Evolutionary conservation across 2,888 invertebrate genomes (phyloP), one percentile per base, ranked within the genome.

Genomic region (Dicyrtoma fusca): DNA sequence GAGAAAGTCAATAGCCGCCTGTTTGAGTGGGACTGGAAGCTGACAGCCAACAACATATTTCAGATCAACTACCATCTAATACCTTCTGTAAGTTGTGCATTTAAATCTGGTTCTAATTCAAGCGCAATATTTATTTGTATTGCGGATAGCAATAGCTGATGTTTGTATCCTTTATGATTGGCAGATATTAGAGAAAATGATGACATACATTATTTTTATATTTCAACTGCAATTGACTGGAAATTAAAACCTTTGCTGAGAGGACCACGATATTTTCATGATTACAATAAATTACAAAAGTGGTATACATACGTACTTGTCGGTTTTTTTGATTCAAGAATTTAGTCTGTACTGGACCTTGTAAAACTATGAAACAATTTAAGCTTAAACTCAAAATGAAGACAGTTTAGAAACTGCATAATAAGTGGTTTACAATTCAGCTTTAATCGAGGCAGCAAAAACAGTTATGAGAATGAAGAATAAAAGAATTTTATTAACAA

Each of bases 21-120:
- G 23, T 65, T 65, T 25, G 65, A 65, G 6, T 65, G 65, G 65
- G 17, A 65, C 21, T 65, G 65, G 65, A 65, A 47, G 23, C 25
- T 65, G n/a, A 13, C 23, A 19, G 11, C 23, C 2, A 47, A n/a
- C 5, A 47, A 47, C 10, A 19, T 49, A 11, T 49, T 65, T n/a
- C 19, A 23, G 3, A 65, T 65, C 1, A 17, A 47, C 2, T 25
- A 23, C n/a, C 34, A 34, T 8, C 34, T 34, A 5, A 34, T 45
- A 17, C 49, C 44, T 65, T 1, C 51, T 47, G 65, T 65, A 49
- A 47, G 65, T 49, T n/a, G n/a, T 45, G 6, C 5, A 55, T 21
- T 17, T 3, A 17, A 6, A 13, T 11, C 13, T 55, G 5, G 19
- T 6, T 21, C 2, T 23, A 11, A 45, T 45, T 45, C 10, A 49